Evolutionary conservation across 2,888 invertebrate genomes (phyloP).

Genomic region (Oligia fasciuncula): DNA sequence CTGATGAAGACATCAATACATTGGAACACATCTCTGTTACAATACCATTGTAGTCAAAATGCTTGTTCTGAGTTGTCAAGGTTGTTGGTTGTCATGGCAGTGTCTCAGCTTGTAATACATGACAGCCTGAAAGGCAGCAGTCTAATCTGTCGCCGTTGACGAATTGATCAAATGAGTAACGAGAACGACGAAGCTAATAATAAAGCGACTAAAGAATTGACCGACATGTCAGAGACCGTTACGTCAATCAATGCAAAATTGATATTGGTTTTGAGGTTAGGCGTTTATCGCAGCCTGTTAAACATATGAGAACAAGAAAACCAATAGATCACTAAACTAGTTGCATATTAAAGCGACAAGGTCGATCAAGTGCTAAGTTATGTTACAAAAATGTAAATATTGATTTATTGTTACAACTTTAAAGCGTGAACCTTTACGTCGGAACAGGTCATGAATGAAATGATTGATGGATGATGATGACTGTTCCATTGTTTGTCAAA

Average conservation of each 20-base stretch:
- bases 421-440: constrained; percentile 18
- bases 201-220: constrained; percentile 41
- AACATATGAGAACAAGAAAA: constrained; percentile 5
- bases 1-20: constrained; percentile 65
- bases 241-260: constrained; percentile 29
- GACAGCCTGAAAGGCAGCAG: constrained; percentile 52
- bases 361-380: constrained; percentile 26
- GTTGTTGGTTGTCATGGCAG: constrained; percentile 56
- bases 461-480: constrained; percentile 51
- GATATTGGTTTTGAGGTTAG: constrained; percentile 27
- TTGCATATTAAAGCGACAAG: constrained; percentile 19
- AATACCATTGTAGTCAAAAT: constrained; percentile 64
- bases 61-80: constrained; percentile 65
- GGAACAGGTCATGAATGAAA: constrained; percentile 43
- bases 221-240: constrained; percentile 34
- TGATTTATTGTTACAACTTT: constrained; percentile 29
- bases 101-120: constrained; percentile 56
- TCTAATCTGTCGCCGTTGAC: constrained; percentile 50
- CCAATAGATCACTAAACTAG: constrained; percentile 9
- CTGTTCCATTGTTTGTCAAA: constrained; percentile 38
- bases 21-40: constrained; percentile 59
- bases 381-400: constrained; percentile 35
- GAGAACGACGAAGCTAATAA: constrained; percentile 1
- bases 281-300: constrained; percentile 2
- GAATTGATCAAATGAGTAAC: constrained; percentile 51